Percentiles rank a stretch among this genome's conserved stretches.
Evolutionary conservation across 2,797 vertebrate genomes (phyloP).

Genomic region (Remorina albescens): DNA sequence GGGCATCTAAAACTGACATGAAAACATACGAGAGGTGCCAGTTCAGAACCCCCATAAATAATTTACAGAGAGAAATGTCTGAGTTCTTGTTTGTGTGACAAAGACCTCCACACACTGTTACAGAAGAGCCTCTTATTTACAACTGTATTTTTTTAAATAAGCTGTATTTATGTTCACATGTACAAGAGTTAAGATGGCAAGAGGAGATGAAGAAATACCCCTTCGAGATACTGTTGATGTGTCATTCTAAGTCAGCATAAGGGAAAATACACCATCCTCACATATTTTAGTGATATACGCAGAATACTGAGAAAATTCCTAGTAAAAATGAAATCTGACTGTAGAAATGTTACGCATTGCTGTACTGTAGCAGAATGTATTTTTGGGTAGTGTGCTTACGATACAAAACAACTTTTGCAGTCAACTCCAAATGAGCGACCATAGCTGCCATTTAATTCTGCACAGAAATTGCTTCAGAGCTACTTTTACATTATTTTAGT

Average conservation of each 20-base stretch:
- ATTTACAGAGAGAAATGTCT: constrained; percentile 9
- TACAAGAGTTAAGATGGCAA: constrained; percentile 14
- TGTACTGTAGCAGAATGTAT: constrained; percentile 1
- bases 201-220: neutral
- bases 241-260: constrained; percentile 22
- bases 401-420: constrained; percentile 17
- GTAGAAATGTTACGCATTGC: constrained; percentile 9
- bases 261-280: constrained; percentile 14
- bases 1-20: neutral
- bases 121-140: neutral
- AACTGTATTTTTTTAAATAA: neutral
- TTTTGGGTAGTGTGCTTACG: constrained; percentile 21
- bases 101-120: neutral
- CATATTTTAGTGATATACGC: constrained; percentile 22
- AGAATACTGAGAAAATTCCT: constrained; percentile 7
- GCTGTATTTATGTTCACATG: constrained; percentile 6
- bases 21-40: neutral
- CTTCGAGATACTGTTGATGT: constrained; percentile 14
- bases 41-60: neutral
- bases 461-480: constrained; percentile 41
- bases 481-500: constrained; percentile 49
- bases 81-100: neutral
- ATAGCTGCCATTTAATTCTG: constrained; percentile 68
- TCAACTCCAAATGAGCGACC: constrained; percentile 26
- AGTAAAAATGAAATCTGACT: constrained; percentile 5